A percentile compares a stretch with the other conserved stretches of the same genome.
Evolutionary conservation across 2,113 vertebrate species (phyloP).

Genomic region (Oriolus oriolus): DNA sequence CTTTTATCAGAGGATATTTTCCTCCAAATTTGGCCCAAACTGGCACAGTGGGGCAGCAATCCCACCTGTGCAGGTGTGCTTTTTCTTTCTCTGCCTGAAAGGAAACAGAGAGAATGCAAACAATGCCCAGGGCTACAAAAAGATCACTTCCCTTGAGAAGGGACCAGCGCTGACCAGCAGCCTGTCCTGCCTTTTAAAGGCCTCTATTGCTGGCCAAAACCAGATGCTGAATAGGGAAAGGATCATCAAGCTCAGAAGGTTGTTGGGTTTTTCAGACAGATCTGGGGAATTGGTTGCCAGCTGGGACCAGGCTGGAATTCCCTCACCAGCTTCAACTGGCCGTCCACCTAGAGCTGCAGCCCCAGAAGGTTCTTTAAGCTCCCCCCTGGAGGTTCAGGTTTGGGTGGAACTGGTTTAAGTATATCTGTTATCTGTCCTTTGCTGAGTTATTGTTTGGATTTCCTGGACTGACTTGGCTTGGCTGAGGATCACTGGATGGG

Average conservation of each 20-base stretch:
- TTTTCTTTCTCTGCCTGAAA: no score
- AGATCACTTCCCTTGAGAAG: not conserved
- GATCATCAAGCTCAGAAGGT: not conserved
- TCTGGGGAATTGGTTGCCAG: not conserved
- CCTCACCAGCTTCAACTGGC: not conserved
- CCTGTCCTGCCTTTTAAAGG: not conserved
- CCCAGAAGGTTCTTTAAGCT: not conserved
- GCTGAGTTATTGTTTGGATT: not conserved
- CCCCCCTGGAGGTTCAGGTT: not conserved
- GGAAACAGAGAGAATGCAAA: not conserved
- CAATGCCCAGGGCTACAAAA: not conserved
- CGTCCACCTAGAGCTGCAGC: not conserved
- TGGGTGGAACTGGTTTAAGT: not conserved
- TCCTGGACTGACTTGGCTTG: not conserved
- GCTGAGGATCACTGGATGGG: not conserved
- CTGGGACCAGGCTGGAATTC: not conserved
- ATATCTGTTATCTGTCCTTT: rapidly evolving
- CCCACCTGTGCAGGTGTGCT: not conserved
- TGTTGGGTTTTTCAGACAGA: not conserved
- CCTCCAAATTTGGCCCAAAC: no score
- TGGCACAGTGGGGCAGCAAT: not conserved
- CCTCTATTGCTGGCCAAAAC: not conserved
- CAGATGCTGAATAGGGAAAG: not conserved
- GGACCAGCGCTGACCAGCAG: rapidly evolving
- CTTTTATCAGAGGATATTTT: no score